Base-by-base conservation (phyloP, 2,797 vertebrate species). In the Siniperca undulata region DNA sequence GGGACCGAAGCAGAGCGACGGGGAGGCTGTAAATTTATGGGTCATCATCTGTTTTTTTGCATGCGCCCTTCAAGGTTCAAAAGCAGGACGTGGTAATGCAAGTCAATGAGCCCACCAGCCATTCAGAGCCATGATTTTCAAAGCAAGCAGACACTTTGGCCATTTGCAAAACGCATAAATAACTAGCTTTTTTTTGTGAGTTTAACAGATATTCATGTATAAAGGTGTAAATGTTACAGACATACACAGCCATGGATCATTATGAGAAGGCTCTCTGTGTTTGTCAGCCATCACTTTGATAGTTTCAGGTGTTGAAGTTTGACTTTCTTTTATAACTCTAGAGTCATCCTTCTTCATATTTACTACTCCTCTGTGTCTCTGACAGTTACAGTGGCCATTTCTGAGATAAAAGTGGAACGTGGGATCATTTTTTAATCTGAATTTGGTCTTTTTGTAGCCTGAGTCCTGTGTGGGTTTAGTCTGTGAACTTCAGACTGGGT, bases 11-110 rank as follows among this genome's bases (percentile, higher is more conserved):
- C 53, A 1, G 62, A 83, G 81, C 68, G 38, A 74, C 59, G 2
- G 75, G 69, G 66, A 71, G 44, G 81, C 75, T 65, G 65, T 59
- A 70, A 75, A 90, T 91, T 88, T 91, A 89, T 93, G 85, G 84
- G 64, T 72, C 82, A 81, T 90, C 77, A 70, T 86, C 88, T 89
- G 85, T 91, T 87, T 90, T 74, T 82, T 58, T 82, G 61, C 75
- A 58, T 24, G 69, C 70, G 70, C 73, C 85, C 88, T 88, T 88
- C 88, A 86, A 86, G 88, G 80, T 88, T 89, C 67, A 86, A 77
- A 82, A 86, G 87, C 79, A 27, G 83, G 67, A 76, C 36, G 42
- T 75, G 81, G 56, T 70, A 36, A 89, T 83, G 87, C 82, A 88
- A 89, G 88, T 89, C 86, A 76, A 88, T 88, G 82, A 91, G 82